Conservation (phyloP, 2,888 invertebrate species). For the Schizaphis graminum region DNA sequence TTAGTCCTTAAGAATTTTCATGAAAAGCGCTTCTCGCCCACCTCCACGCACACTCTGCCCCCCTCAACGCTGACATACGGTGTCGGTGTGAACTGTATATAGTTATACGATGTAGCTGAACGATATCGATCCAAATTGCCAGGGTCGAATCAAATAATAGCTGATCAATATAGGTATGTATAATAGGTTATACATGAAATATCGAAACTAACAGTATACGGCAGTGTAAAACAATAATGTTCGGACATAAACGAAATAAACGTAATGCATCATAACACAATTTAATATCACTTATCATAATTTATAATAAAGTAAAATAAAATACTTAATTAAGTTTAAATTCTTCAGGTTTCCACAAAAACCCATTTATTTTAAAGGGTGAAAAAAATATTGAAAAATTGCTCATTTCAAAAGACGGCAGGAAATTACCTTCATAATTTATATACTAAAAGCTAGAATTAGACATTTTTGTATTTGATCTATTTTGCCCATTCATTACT, state of each 20-base stretch:
- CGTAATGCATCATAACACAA: not conserved
- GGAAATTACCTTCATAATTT: too few species aligned
- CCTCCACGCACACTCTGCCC: not conserved
- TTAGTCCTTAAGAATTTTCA: conserved; percentile 53
- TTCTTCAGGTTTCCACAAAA: too few species aligned
- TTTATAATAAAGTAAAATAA: not conserved
- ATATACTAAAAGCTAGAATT: too few species aligned
- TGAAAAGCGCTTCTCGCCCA: conserved; percentile 29
- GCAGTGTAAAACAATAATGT: not conserved
- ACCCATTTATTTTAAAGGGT: too few species aligned
- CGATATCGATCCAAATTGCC: conserved; percentile 60
- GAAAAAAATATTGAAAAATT: too few species aligned
- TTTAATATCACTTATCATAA: not conserved
- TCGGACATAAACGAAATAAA: not conserved
- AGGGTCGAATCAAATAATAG: conserved; percentile 30
- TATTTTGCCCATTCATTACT: too few species aligned
- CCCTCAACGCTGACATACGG: conserved; percentile 12
- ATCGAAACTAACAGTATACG: not conserved
- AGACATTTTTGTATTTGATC: too few species aligned
- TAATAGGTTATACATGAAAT: not conserved
- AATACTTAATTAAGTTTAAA: too few species aligned
- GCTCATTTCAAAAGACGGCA: too few species aligned
- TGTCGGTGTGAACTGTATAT: not conserved
- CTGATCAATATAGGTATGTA: conserved; percentile 8
- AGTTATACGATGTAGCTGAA: not conserved